These are phyloP conservation scores for Drosophila jambulina DNA, from an alignment of 1,140 invertebrate species.

Conservation along the genomic window DNA sequence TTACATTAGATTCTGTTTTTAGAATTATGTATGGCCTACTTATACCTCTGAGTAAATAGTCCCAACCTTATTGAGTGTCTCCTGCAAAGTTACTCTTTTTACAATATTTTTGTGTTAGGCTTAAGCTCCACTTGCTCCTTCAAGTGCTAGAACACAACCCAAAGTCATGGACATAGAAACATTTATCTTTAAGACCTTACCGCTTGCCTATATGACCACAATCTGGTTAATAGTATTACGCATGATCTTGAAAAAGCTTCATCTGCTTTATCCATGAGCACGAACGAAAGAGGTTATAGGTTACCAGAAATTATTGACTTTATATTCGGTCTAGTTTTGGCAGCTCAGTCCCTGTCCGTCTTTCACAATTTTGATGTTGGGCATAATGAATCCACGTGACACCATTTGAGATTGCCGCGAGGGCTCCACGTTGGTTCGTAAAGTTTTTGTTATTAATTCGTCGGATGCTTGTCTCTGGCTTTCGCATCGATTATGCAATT, in stretches of 20 bases:
- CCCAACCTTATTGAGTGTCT: too few species aligned
- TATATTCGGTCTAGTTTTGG: constrained; percentile 29
- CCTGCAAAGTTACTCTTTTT: too few species aligned
- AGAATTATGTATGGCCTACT: too few species aligned
- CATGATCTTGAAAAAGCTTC: neutral
- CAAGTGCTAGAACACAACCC: too few species aligned
- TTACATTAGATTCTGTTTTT: too few species aligned
- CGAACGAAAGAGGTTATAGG: constrained; percentile 29
- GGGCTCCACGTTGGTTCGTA: constrained; percentile 52
- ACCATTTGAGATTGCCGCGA: constrained; percentile 55
- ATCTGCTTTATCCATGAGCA: neutral
- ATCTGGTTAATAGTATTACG: constrained; percentile 6
- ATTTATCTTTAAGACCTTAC: too few species aligned
- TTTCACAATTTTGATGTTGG: constrained; percentile 35
- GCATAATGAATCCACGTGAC: constrained; percentile 62
- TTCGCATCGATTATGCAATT: constrained; percentile 63
- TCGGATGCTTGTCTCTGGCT: constrained; percentile 17
- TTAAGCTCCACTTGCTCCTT: too few species aligned
- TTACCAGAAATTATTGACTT: constrained; percentile 22
- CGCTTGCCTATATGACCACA: neutral
- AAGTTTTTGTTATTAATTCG: constrained; percentile 53
- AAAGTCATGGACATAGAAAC: too few species aligned
- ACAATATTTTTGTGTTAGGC: too few species aligned
- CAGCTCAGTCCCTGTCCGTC: constrained; percentile 5
- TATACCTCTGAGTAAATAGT: too few species aligned